These are phyloP conservation scores for Latrodectus elegans DNA, from an alignment of 2,888 invertebrate genomes.

Conservation along the genomic window DNA sequence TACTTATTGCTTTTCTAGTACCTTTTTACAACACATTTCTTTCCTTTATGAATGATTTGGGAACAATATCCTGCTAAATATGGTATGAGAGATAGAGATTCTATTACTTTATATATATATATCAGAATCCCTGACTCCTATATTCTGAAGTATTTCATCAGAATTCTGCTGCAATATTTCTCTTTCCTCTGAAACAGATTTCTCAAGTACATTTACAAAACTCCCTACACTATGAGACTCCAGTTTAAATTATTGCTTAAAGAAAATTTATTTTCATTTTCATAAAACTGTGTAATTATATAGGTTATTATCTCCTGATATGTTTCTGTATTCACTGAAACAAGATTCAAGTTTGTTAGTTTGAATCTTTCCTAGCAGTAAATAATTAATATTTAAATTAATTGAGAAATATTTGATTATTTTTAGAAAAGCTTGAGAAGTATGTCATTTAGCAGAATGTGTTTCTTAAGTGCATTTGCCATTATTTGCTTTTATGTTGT, in stretches of 20 bases:
- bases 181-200: neutral
- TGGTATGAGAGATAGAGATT: neutral
- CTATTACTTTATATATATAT: neutral
- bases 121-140: neutral
- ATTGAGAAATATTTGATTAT: neutral
- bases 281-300: neutral
- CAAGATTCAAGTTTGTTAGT: slow-evolving; percentile 12
- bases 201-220: neutral
- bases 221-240: neutral
- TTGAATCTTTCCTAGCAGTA: neutral
- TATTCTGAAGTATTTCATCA: neutral
- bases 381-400: neutral
- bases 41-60: neutral
- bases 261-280: neutral
- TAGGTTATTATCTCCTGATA: neutral
- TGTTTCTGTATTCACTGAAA: slow-evolving; percentile 15
- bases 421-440: neutral
- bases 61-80: neutral
- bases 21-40: neutral
- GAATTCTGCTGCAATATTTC: neutral
- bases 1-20: neutral
- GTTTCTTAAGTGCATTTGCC: slow-evolving; percentile 7
- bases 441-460: slow-evolving; percentile 13
- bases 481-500: neutral
- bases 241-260: neutral